Base-by-base conservation (phyloP, 2,888 invertebrate species). In the Thereva nobilitata region DNA sequence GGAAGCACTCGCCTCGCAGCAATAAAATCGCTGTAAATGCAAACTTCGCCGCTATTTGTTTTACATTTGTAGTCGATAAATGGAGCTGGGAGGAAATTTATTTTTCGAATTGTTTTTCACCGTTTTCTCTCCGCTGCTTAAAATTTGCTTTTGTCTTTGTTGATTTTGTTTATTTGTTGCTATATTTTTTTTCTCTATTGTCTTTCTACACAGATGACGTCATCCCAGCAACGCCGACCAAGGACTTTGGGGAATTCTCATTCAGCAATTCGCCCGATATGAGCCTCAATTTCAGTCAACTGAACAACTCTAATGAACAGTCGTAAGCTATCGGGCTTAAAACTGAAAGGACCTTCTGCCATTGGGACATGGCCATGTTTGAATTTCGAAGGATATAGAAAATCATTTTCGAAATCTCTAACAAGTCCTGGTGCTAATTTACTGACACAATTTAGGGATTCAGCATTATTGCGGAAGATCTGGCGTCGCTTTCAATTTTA, bases 1-100 rank as follows among this genome's bases (percentile, higher is more conserved):
- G 10, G 9, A 9, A 10, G 37, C 9, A 47, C 37, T 59, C 34
- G 38, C 12, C 37, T 47, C 42, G 37, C 35, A 47, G 47, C 47
- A 47, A 59, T 59, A 59, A 59, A 59, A 59, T 59, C 57, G 57
- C 45, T 59, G 57, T 59, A 59, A 59, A 59, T 59, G 57, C 57
- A 59, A 59, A 59, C 47, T 59, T 59, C 23, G 45, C 35, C 57
- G 57, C 57, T 59, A 59, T 59, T 59, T 59, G 57, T 59, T 59
- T 59, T 59, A 59, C 57, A 59, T 59, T 59, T 37, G 8, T 8
- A 35, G 37, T 40, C 57, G 47, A 59, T 59, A 59, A 56, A 59
- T 47, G 57, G 45, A 47, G 45, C 47, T 38, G 57, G 47, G 45
- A 45, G 57, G 47, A 59, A 47, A 59, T 59, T 59, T 59, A 59